Evolutionary conservation across 2,797 vertebrate genomes (phyloP).

Genomic region (Astyanax mexicanus): DNA sequence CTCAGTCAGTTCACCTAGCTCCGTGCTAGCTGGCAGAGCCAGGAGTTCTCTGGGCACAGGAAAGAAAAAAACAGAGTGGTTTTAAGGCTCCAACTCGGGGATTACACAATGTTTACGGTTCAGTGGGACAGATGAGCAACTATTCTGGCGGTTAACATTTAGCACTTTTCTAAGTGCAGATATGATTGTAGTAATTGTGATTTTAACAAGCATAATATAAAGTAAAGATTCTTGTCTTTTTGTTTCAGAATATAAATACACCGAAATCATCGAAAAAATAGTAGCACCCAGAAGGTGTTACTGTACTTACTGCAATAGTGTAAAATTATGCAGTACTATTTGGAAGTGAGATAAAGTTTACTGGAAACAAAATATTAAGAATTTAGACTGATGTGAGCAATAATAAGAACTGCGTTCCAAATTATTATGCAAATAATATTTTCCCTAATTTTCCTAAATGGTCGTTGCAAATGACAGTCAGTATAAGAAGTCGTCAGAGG

Average conservation of each 20-base stretch:
- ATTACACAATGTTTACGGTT: conserved; percentile 34
- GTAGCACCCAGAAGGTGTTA: too few species aligned
- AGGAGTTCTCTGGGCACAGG: conserved; percentile 22
- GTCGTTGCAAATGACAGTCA: too few species aligned
- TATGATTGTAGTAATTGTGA: background rate
- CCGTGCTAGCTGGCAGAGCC: conserved; percentile 37
- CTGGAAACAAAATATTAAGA: too few species aligned
- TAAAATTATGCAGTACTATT: too few species aligned
- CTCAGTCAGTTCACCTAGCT: conserved; percentile 34
- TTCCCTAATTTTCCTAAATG: too few species aligned
- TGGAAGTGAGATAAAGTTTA: too few species aligned
- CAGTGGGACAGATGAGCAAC: conserved; percentile 29
- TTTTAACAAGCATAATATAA: background rate
- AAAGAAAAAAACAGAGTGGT: conserved; percentile 5
- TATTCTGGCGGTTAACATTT: conserved; percentile 34
- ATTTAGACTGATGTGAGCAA: too few species aligned
- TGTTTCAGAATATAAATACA: background rate
- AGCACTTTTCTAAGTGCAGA: conserved; percentile 16
- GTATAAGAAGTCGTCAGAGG: too few species aligned
- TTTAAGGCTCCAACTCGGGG: conserved; percentile 31
- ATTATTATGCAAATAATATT: too few species aligned
- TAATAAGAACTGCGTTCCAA: too few species aligned
- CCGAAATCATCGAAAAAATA: too few species aligned
- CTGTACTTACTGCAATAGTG: too few species aligned
- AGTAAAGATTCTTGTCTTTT: background rate